phyloP scores from a whole-genome alignment of 2,888 invertebrate genomes.

The Eustalomyia histrio region DNA sequence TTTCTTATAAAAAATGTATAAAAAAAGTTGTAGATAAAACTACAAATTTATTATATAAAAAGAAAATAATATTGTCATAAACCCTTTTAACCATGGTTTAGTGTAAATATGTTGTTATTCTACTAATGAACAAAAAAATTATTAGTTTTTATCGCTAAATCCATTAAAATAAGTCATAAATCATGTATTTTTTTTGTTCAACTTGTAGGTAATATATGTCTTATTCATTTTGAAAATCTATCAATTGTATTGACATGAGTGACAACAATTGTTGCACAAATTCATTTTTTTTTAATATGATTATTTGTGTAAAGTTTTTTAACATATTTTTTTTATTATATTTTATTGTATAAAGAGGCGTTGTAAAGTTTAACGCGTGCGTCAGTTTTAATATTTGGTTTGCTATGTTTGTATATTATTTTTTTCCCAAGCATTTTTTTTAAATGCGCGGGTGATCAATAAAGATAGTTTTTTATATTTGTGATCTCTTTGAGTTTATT shows the following conservation, averaged over 20 bases:
- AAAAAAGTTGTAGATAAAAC: neutral
- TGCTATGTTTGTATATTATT: neutral
- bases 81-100: slow-evolving; percentile 1
- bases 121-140: slow-evolving; percentile 1
- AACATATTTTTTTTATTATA: neutral
- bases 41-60: neutral
- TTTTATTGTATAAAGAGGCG: slow-evolving; percentile 7
- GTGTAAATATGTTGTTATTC: slow-evolving; percentile 1
- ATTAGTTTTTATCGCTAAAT: neutral
- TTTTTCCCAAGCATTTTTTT: neutral
- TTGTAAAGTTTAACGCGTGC: slow-evolving; percentile 22
- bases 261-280: slow-evolving; percentile 38
- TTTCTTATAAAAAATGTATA: neutral
- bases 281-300: slow-evolving; percentile 14
- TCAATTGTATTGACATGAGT: slow-evolving; percentile 38
- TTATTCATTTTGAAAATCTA: slow-evolving; percentile 31
- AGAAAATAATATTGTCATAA: neutral
- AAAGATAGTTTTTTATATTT: neutral
- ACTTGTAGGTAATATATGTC: slow-evolving; percentile 24
- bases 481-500: neutral
- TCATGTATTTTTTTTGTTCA: slow-evolving; percentile 23
- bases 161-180: slow-evolving; percentile 31
- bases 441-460: slow-evolving; percentile 1
- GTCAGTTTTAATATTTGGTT: slow-evolving; percentile 12
- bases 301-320: slow-evolving; percentile 13